These are phyloP conservation scores for silkworm (Bombyx mori) DNA, from an alignment of 1,140 invertebrate genomes.

Conservation along the genomic window DNA sequence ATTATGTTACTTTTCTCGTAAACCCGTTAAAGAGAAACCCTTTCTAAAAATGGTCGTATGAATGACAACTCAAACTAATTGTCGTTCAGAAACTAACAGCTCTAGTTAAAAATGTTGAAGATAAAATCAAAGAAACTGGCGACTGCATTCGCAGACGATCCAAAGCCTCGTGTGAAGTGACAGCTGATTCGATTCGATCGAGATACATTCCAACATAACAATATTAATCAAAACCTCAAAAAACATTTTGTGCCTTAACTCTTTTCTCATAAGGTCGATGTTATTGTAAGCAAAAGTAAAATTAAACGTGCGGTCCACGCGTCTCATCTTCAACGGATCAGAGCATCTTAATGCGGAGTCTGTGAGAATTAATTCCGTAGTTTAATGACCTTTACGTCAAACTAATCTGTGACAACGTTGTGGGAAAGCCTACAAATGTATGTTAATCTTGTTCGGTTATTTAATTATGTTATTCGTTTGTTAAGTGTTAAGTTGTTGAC, in stretches of 20 bases:
- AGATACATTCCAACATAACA: constrained; percentile 19
- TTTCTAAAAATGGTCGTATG: no score
- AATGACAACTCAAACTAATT: no score
- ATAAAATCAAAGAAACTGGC: no score
- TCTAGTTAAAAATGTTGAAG: no score
- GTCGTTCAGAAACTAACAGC: no score
- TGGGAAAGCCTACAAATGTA: constrained; percentile 29
- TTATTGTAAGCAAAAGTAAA: not conserved
- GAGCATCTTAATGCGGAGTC: constrained; percentile 41
- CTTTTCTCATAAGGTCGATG: not conserved
- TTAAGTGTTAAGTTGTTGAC: no score
- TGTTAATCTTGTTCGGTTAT: constrained; percentile 15
- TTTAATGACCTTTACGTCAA: constrained; percentile 39
- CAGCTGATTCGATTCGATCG: constrained; percentile 46
- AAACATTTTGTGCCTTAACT: not conserved
- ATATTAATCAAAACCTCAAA: not conserved
- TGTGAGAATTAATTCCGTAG: constrained; percentile 58
- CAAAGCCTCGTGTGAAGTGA: constrained; percentile 52
- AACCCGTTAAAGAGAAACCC: no score
- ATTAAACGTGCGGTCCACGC: constrained; percentile 28
- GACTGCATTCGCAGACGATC: constrained; percentile 19
- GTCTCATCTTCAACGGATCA: constrained; percentile 42
- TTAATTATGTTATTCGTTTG: constrained; percentile 1
- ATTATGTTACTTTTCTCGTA: no score
- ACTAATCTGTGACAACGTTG: constrained; percentile 37